Evolutionary conservation across 1,140 invertebrate genomes (phyloP), one percentile per base, ranked within the genome.

Genomic region (Zaprionus capensis): DNA sequence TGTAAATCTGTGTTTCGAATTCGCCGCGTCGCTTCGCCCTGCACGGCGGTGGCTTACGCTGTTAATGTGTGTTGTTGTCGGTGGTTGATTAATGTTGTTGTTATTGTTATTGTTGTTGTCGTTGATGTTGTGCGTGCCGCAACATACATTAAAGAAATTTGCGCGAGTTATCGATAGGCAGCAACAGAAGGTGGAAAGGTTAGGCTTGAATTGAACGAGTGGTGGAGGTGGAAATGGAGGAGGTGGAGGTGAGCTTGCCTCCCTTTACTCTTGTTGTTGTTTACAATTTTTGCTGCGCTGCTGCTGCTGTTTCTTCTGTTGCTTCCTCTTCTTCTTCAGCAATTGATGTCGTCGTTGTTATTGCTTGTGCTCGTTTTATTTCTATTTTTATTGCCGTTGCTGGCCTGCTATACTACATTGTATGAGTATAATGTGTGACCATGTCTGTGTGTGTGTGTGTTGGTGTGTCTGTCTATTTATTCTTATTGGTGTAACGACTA

Each of bases 1-100:
- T 88, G 84, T 88, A 83, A 88, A 78, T 76, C 71, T 69, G 74
- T 84, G 38, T 72, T 82, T 74, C 78, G 78, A 46, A 78, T 46
- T 46, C 41, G n/a, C 41, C n/a, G 41, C 41, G 41, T 46, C 41
- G 41, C n/a, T n/a, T 46, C 41, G 66, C 78, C 61, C 63, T 49
- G 55, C 57, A 26, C 38, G 26, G 38, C 22, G 17, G 63, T 41
- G 64, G 26, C 55, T 72, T 81, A 51, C 11, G 59, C n/a, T 44
- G n/a, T 2, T 46, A 46, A 46, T 46, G 41, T 38, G 36, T 46
- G 24, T 61, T 68, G 56, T 67, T 80, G 76, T 49, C 41, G 71
- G 80, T 77, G 69, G 76, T 78, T 79, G 66, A 68, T 63, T 57
- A 53, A 49, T 31, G 31, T 11, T 31, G 31, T 31, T 31, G 26